phyloP scores from a whole-genome alignment of 2,113 vertebrate species.

The Bambusicola thoracicus region DNA sequence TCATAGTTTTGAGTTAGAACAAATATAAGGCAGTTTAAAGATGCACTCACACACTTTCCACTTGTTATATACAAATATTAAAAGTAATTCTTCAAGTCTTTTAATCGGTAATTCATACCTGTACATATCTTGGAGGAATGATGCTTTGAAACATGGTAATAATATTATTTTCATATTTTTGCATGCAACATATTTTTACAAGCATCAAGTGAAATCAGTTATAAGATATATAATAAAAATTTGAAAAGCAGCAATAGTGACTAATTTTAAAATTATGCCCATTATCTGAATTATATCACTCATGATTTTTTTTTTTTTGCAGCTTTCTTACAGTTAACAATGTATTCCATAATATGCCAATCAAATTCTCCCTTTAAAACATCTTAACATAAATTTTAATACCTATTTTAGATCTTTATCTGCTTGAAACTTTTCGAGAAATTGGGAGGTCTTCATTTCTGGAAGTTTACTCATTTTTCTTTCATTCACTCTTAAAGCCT shows the following conservation, averaged over 20 bases:
- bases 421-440: background rate
- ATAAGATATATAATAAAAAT: background rate
- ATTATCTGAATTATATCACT: background rate
- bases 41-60: background rate
- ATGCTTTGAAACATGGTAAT: background rate
- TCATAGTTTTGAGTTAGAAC: constrained; percentile 6
- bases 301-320: background rate
- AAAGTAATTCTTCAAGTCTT: background rate
- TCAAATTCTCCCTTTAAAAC: fast-evolving
- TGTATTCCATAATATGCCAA: background rate
- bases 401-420: background rate
- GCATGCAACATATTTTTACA: background rate
- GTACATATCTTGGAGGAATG: background rate
- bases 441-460: background rate
- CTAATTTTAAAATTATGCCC: background rate
- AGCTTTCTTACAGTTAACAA: background rate
- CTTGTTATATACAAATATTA: background rate
- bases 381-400: background rate
- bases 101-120: background rate
- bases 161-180: background rate
- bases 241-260: background rate
- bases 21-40: background rate
- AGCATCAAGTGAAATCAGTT: background rate
- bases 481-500: background rate
- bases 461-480: background rate